Conservation (phyloP, 2,888 invertebrate species). For the Limnephilus marmoratus region DNA sequence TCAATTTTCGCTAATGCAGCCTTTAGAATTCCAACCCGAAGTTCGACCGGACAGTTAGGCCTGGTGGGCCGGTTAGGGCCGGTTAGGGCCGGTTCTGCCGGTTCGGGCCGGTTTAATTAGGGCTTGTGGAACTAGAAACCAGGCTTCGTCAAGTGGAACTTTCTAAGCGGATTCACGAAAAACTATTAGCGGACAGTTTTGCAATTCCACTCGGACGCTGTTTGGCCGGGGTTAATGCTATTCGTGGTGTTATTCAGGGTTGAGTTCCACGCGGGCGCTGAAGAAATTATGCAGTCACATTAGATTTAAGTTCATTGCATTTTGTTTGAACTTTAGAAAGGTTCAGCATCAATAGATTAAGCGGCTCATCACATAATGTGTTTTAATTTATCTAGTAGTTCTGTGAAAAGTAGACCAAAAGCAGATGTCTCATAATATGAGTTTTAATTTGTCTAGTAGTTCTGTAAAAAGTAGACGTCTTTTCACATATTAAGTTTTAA, state of each 20-base stretch:
- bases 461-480: too few relatives aligned
- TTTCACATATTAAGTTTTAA: too few relatives aligned
- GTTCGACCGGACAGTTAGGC: background rate
- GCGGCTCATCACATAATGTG: too few relatives aligned
- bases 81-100: background rate
- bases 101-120: background rate
- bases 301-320: background rate
- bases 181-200: background rate
- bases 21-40: conserved; percentile 16
- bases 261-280: background rate
- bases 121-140: background rate
- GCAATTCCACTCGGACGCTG: background rate
- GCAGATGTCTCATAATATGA: too few relatives aligned
- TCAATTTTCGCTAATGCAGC: conserved; percentile 28
- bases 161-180: conserved; percentile 17
- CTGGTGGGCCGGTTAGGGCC: background rate
- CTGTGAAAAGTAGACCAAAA: too few relatives aligned
- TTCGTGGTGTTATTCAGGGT: background rate
- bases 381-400: too few relatives aligned
- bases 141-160: conserved; percentile 17
- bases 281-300: background rate
- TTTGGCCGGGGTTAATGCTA: background rate
- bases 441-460: too few relatives aligned
- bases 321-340: too few relatives aligned
- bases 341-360: too few relatives aligned